Conservation (phyloP, 2,797 vertebrate species). For the Falco concolor region DNA sequence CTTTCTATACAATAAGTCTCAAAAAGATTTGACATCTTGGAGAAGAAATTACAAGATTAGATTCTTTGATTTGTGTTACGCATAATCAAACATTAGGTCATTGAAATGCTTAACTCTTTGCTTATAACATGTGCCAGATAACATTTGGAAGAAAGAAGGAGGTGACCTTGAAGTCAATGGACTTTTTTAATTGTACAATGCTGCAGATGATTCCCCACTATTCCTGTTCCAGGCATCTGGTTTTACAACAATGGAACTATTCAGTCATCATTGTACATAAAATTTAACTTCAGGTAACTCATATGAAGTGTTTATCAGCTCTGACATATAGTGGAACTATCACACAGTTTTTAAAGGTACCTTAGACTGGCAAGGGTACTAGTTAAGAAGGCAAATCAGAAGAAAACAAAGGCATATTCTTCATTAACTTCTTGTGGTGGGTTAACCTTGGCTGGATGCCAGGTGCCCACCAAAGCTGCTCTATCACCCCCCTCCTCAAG, state of each 20-base stretch:
- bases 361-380: background rate
- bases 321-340: background rate
- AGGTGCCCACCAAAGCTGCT: background rate
- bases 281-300: background rate
- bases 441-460: background rate
- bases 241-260: background rate
- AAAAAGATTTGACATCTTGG: background rate
- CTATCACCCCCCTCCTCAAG: background rate
- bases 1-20: background rate
- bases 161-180: background rate
- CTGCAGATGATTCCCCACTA: background rate
- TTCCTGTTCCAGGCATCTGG: background rate
- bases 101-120: background rate
- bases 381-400: background rate
- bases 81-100: background rate
- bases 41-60: background rate
- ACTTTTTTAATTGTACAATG: background rate
- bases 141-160: background rate
- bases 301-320: background rate
- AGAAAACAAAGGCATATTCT: background rate
- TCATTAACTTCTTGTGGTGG: background rate
- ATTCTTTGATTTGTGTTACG: background rate
- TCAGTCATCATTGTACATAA: background rate
- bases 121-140: background rate
- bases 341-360: background rate